Conservation (phyloP, 2,888 invertebrate genomes). For the Linnaemya tessellans region DNA sequence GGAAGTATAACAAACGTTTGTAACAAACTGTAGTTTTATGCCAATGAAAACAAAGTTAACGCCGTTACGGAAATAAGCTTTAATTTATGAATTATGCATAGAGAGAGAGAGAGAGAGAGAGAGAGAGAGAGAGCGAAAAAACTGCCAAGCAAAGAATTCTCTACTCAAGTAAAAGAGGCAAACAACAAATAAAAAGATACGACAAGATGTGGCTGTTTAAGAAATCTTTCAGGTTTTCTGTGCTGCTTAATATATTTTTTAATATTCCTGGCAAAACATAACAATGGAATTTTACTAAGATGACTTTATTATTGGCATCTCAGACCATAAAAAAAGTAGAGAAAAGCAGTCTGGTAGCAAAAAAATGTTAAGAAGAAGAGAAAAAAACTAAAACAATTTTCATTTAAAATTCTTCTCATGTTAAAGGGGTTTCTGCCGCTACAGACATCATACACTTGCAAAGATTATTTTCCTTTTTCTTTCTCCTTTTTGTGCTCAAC, state of each 20-base stretch:
- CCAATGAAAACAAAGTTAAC: conserved; percentile 54
- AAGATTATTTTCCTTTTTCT: conserved; percentile 20
- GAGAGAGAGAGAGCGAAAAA: neutral
- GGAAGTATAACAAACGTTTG: conserved; percentile 67
- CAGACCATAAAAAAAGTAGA: neutral
- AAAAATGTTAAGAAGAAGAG: neutral
- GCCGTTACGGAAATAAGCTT: conserved; percentile 70
- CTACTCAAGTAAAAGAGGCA: neutral
- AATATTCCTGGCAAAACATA: conserved; percentile 48
- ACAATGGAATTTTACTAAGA: conserved; percentile 47
- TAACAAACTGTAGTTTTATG: conserved; percentile 54
- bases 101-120: neutral
- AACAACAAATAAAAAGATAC: conserved; percentile 18
- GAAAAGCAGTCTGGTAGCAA: neutral
- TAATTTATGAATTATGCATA: conserved; percentile 72
- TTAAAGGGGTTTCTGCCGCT: conserved; percentile 67
- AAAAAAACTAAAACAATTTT: conserved; percentile 70
- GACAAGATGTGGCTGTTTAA: conserved; percentile 45
- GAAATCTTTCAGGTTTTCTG: conserved; percentile 34
- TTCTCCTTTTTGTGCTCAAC: conserved; percentile 18
- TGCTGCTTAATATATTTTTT: conserved; percentile 34
- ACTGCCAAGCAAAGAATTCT: conserved; percentile 35
- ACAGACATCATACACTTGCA: neutral
- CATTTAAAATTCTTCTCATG: conserved; percentile 82
- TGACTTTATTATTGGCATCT: conserved; percentile 68